phyloP scores from a whole-genome alignment of 2,797 vertebrate genomes.

The Sebastes hubbsi region DNA sequence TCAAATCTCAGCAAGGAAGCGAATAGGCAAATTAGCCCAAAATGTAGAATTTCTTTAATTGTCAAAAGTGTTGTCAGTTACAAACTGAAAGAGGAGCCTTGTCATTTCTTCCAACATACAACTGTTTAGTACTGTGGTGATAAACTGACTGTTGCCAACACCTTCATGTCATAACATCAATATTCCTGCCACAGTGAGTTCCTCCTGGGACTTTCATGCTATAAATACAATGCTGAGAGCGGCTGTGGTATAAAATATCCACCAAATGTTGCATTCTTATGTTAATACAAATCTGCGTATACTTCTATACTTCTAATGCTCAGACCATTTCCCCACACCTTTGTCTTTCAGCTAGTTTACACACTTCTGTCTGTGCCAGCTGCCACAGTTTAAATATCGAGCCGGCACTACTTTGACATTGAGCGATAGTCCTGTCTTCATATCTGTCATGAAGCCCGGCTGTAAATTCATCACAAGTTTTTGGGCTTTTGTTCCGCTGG shows the following conservation, averaged over 20 bases:
- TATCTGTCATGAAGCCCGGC: slow-evolving; percentile 13
- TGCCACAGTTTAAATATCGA: neutral
- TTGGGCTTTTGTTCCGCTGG: slow-evolving; percentile 14
- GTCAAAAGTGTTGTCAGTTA: neutral
- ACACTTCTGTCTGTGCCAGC: neutral
- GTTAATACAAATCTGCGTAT: neutral
- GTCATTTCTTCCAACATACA: too few relatives aligned
- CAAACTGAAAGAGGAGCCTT: neutral
- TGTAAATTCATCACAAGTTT: slow-evolving; percentile 50
- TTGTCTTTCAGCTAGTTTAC: slow-evolving; percentile 17
- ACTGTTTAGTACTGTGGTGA: too few relatives aligned
- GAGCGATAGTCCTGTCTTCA: slow-evolving; percentile 37
- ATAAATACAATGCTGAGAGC: neutral
- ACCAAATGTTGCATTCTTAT: neutral
- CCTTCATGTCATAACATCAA: neutral
- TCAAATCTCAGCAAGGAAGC: neutral
- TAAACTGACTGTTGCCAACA: neutral
- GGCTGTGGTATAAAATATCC: neutral
- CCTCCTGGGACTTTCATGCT: neutral
- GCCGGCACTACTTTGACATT: neutral
- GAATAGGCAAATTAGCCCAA: neutral
- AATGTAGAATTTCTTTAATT: neutral
- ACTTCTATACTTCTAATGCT: neutral
- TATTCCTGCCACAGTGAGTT: neutral
- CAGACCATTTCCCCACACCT: neutral